A percentile compares a stretch with the other conserved stretches of the same genome.
Conservation (phyloP, 2,113 vertebrate genomes). For the Malurus melanocephalus region DNA sequence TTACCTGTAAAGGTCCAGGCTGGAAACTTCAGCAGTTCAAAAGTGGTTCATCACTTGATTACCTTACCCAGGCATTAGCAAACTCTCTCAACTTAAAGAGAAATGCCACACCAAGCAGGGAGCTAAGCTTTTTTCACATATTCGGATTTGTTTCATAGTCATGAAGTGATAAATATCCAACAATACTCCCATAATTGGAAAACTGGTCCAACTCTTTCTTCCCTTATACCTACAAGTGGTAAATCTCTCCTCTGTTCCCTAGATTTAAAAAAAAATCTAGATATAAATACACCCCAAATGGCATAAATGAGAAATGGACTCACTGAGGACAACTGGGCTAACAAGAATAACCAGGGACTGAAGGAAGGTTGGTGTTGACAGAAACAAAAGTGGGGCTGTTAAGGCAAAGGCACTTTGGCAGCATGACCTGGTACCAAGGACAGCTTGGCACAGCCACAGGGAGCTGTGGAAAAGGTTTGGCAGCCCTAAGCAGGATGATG, state of each 20-base stretch:
- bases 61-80: background rate
- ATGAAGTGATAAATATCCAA: background rate
- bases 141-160: background rate
- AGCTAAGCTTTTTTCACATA: background rate
- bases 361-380: background rate
- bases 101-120: background rate
- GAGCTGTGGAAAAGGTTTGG: background rate
- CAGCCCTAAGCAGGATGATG: background rate
- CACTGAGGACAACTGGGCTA: background rate
- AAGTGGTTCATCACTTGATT: background rate
- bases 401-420: background rate
- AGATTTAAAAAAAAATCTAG: background rate
- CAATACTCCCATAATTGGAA: background rate
- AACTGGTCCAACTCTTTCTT: background rate
- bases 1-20: background rate
- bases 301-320: background rate
- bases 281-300: background rate
- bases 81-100: background rate
- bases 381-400: background rate
- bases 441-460: background rate
- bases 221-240: background rate
- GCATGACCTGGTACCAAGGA: background rate
- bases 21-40: background rate
- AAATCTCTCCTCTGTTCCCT: background rate
- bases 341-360: rapidly evolving